Evolutionary conservation across 2,113 vertebrate genomes (phyloP).

Genomic region (Arenaria interpres): DNA sequence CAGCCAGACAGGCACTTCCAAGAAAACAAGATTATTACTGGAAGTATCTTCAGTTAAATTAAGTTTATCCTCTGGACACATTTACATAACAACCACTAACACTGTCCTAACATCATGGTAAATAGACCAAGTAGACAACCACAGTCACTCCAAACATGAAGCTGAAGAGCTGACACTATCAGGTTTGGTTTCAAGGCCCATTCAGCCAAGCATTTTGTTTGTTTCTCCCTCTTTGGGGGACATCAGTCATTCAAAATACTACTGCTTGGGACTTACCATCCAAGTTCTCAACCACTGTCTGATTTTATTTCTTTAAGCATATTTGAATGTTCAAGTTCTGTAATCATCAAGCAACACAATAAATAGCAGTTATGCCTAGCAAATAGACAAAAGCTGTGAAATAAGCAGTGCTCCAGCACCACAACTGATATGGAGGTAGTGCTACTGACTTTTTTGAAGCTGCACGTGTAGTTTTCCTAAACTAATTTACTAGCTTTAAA

Average conservation of each 20-base stretch:
- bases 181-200: background rate
- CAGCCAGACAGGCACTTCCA: background rate
- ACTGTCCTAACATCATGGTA: background rate
- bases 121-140: background rate
- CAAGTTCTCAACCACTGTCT: background rate
- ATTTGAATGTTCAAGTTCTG: background rate
- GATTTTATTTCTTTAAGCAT: background rate
- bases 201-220: background rate
- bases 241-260: background rate
- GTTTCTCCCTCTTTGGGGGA: background rate
- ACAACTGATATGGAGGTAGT: rapidly evolving
- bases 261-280: background rate
- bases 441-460: background rate
- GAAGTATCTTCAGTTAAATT: background rate
- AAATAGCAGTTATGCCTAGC: background rate
- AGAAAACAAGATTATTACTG: background rate
- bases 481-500: background rate
- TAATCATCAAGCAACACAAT: background rate
- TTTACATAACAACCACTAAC: background rate
- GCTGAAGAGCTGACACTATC: background rate
- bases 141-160: background rate
- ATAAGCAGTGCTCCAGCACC: background rate
- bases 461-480: background rate
- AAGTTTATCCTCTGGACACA: background rate
- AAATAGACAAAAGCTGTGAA: background rate